Conservation (phyloP, 23 tunicate species). For the Ascidia mentula region DNA sequence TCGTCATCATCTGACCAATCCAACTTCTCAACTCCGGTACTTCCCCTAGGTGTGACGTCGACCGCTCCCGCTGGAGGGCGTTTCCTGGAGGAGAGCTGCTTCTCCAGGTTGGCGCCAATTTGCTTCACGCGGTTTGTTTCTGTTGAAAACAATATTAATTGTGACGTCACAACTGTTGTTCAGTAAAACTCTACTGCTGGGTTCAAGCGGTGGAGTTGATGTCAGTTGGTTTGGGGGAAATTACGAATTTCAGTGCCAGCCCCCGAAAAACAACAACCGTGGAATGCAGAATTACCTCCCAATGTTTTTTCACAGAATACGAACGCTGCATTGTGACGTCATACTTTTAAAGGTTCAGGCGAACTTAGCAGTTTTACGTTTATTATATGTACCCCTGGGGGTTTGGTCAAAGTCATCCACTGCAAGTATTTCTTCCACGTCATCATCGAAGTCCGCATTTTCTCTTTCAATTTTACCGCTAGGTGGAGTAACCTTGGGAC, state of each 20-base stretch:
- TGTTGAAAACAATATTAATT: no score
- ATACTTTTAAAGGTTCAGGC: no score
- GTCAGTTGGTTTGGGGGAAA: no score
- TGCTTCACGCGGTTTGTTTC: neutral
- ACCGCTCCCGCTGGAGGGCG: constrained; percentile 65
- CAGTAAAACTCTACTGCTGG: no score
- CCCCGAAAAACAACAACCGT: no score
- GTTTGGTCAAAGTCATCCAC: neutral
- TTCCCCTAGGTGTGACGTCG: constrained; percentile 26
- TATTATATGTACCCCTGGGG: neutral
- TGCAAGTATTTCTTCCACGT: constrained; percentile 4
- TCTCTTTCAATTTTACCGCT: neutral
- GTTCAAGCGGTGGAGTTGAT: no score
- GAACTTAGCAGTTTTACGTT: no score
- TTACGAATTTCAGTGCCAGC: no score
- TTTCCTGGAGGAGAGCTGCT: constrained; percentile 24
- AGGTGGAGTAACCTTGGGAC: neutral
- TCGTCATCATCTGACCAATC: constrained; percentile 20
- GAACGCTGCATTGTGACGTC: no score
- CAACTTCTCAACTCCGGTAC: constrained; percentile 20
- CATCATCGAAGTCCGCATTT: constrained; percentile 27
- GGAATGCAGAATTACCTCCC: no score
- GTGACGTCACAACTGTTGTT: no score
- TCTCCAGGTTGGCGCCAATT: constrained; percentile 23
- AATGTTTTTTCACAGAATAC: no score